Conservation (phyloP, 2,888 invertebrate genomes). For the Hydrotaea diabolus region DNA sequence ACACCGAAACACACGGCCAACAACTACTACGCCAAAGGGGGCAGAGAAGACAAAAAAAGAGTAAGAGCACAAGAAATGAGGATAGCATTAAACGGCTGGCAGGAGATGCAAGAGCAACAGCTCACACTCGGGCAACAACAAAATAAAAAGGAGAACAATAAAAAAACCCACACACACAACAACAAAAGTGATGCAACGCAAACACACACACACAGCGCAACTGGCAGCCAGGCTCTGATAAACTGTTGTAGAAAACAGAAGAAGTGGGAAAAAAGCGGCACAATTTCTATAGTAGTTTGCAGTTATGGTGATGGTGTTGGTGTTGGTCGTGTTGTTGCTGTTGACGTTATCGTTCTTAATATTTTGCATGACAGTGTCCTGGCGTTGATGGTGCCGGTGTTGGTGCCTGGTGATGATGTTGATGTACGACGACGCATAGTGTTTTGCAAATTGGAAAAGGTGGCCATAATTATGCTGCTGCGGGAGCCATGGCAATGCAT, state of each 20-base stretch:
- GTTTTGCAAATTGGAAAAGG: neutral
- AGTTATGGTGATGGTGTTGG: neutral
- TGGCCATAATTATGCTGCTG: no score
- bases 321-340: conserved; percentile 17
- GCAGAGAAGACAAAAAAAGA: neutral
- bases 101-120: conserved; percentile 56
- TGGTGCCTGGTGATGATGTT: conserved; percentile 2
- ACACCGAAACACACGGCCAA: neutral
- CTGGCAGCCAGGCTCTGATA: neutral
- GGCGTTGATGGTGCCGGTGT: conserved; percentile 11
- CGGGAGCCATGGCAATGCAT: no score
- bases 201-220: neutral
- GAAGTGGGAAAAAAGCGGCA: conserved; percentile 20
- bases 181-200: neutral
- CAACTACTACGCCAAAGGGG: neutral
- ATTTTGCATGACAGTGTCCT: conserved; percentile 16
- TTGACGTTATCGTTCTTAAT: conserved; percentile 38
- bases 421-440: neutral
- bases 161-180: conserved; percentile 7
- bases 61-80: conserved; percentile 30
- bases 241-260: neutral
- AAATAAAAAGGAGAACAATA: conserved; percentile 34
- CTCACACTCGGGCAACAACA: conserved; percentile 31
- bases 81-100: conserved; percentile 39
- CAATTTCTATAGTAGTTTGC: conserved; percentile 47